A percentile compares a stretch with the other conserved stretches of the same genome.
phyloP scores from a whole-genome alignment of 1,140 invertebrate species.

The Galleria mellonella region DNA sequence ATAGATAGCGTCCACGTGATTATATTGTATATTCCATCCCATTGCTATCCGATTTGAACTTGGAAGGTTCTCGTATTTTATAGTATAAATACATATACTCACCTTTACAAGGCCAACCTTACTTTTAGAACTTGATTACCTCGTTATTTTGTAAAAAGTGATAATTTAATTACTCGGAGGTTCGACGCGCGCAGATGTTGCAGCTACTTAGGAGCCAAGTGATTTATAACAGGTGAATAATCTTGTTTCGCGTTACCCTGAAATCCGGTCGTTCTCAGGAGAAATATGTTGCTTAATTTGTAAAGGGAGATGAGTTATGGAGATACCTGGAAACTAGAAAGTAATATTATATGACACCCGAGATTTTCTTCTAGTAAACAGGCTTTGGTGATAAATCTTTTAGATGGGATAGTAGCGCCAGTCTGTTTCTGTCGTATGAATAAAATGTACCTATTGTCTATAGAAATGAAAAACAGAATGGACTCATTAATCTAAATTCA shows the following conservation, averaged over 20 bases:
- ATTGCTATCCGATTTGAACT: too few relatives aligned
- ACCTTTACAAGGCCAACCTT: too few relatives aligned
- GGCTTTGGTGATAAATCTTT: constrained; percentile 23
- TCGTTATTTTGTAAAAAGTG: constrained; percentile 21
- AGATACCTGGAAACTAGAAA: constrained; percentile 3
- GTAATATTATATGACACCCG: not conserved
- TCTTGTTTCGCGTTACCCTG: constrained; percentile 45
- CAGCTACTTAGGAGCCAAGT: constrained; percentile 25
- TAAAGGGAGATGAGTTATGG: constrained; percentile 28
- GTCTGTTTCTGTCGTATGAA: not conserved
- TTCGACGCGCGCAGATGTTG: constrained; percentile 43
- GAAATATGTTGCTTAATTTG: constrained; percentile 37
- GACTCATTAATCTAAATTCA: too few relatives aligned
- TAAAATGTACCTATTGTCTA: too few relatives aligned
- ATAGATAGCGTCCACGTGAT: too few relatives aligned
- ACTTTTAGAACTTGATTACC: too few relatives aligned
- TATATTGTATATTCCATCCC: too few relatives aligned
- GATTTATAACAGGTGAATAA: constrained; percentile 63
- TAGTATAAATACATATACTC: too few relatives aligned
- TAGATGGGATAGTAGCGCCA: constrained; percentile 1
- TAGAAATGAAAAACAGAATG: too few relatives aligned
- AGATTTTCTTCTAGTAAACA: too few relatives aligned
- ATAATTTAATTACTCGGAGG: constrained; percentile 52
- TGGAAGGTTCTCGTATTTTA: too few relatives aligned
- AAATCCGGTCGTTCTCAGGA: constrained; percentile 40